phyloP scores from a whole-genome alignment of 2,797 vertebrate genomes.

The Steatocranus sp. region DNA sequence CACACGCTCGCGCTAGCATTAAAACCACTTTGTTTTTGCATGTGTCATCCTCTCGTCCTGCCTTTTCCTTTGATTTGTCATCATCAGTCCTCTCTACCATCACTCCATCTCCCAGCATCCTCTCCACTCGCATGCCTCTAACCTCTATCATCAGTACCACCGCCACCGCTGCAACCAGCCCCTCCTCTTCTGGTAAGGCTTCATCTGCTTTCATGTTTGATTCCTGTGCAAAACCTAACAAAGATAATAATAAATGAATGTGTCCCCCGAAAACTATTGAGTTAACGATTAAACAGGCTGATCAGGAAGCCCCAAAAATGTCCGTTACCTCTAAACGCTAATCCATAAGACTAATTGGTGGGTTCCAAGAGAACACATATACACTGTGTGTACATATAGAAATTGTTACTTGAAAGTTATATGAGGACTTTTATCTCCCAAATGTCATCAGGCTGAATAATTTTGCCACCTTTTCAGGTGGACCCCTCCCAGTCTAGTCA shows the following conservation, averaged over 20 bases:
- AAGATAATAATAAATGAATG: neutral
- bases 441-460: neutral
- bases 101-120: conserved; percentile 35
- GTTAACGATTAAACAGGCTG: neutral
- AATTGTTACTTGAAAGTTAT: neutral
- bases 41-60: neutral
- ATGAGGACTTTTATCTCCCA: neutral
- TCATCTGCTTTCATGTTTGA: conserved; percentile 9
- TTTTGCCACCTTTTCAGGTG: neutral
- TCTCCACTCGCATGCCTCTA: conserved; percentile 61
- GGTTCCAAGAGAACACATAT: neutral
- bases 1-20: neutral
- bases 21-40: neutral
- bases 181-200: conserved; percentile 54
- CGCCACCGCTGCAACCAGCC: neutral
- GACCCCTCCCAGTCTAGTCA: neutral
- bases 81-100: conserved; percentile 29
- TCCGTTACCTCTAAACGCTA: neutral
- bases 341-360: neutral
- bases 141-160: conserved; percentile 32
- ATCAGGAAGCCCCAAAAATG: neutral
- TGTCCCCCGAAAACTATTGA: neutral
- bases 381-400: neutral
- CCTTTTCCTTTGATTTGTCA: conserved; percentile 24
- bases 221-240: neutral